Evolutionary conservation across 2,797 vertebrate genomes (phyloP), one percentile per base, ranked within the genome.

Genomic region (Leucoraja ocellata): DNA sequence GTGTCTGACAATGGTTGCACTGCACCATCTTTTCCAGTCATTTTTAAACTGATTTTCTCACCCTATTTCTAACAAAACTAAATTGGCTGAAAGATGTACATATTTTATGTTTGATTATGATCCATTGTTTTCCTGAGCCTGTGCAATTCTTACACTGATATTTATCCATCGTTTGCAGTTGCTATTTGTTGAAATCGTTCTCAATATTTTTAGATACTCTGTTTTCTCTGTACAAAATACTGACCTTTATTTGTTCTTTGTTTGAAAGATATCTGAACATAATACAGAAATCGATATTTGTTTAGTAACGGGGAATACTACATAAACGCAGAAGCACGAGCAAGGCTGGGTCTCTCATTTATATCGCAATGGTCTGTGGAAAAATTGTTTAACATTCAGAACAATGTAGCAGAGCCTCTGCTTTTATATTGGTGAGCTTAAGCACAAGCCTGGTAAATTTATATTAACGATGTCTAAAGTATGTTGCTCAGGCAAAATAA

Each of bases 391-490:
- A 94, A 61, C 36, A 96, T 97, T 93, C 98, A 98, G 94, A 83
- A 95, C 93, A 94, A 95, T 93, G 96, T 98, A 86, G 94, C 96
- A 16, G 97, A 98, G 95, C 96, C 97, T 7, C 95, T 99, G 63
- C 96, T 98, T 94, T 94, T 95, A 80, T 99, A 99, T 94, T 99
- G 98, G 98, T 99, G 95, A 96, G 96, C 93, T 95, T 94, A 95
- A 94, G 11, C 13, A 71, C 13, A 4, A 13, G 13, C 13, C 68
- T 71, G 68, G 13, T 54, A 71, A 71, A 71, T 71, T 71, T 71
- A 71, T 71, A 74, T 23, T 74, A 71, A 54, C 4, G 6, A 54
- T 74, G 71, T 74, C 23, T 21, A 23, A 74, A 25, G 71, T 5
- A 7, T 68, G 65, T 68, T 68, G 10, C 65, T 68, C 16, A 68